Evolutionary conservation across 1,140 invertebrate species (phyloP), one percentile per base, ranked within the genome.

Genomic region (Pseudomyrmex gracilis): DNA sequence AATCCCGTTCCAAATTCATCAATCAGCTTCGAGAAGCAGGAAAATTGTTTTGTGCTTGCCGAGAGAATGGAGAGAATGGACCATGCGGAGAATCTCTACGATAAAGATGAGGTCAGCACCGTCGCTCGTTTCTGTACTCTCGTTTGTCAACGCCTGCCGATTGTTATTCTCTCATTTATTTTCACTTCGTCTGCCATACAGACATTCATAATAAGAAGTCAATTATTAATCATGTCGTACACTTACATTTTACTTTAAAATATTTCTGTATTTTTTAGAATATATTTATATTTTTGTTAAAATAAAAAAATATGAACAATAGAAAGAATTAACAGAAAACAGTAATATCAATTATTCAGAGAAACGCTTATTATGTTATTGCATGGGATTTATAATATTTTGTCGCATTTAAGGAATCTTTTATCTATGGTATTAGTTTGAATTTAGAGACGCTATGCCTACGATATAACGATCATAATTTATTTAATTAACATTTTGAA

Each of bases 1-100:
- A 82, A 82, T 82, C 34, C 68, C 70, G 78, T 63, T 73, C 55
- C 55, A 43, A 34, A 73, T 73, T 20, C 57, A 73, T 82, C 78
- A 58, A 82, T 82, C 78, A 82, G 70, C 24, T 45, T 9, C 57
- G 47, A 34, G 34, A 63, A 17, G 45, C 70, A 73, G 78, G 58
- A 10, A 82, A 73, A 71, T 73, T 58, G 45, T 60, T 82, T 82
- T 61, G 68, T 61, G 57, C 45, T 73, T 15, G n/a, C 17, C 58
- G 12, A 9, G 20, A 68, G 17, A 17, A 17, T 17, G 20, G 34
- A 47, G 34, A 64, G 61, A 70, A 73, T 70, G n/a, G 47, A 20
- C 22, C 13, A n/a, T 15, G 77, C 77, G 68, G 9, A 20, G 2
- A 60, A 82, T 34, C 45, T 73, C 70, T 49, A n/a, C 57, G 53